phyloP scores from a whole-genome alignment of 2,888 invertebrate species.

The Crepidodera aurea region DNA sequence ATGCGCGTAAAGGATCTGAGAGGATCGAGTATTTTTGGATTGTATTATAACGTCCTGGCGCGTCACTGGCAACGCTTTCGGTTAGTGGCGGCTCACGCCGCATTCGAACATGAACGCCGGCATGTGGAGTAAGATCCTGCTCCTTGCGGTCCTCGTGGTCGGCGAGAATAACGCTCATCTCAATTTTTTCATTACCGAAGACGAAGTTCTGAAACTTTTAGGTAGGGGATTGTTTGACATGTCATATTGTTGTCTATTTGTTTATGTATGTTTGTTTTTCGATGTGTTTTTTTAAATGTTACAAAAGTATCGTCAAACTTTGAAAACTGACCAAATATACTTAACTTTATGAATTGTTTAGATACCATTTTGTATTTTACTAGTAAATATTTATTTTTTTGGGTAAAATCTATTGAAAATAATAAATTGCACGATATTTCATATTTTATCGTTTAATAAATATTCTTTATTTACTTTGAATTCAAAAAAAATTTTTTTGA shows the following conservation, averaged over 20 bases:
- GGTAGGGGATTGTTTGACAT: conserved; percentile 69
- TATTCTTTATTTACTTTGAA: too few relatives aligned
- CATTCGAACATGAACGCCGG: conserved; percentile 48
- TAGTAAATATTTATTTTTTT: too few relatives aligned
- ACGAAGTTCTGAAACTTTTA: conserved; percentile 80
- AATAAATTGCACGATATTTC: too few relatives aligned
- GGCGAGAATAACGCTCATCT: conserved; percentile 68
- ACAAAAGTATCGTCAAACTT: conserved; percentile 6
- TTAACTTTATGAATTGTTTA: too few relatives aligned
- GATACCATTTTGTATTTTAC: too few relatives aligned
- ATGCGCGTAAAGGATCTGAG: conserved; percentile 17
- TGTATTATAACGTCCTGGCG: conserved; percentile 32
- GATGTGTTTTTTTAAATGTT: conserved; percentile 16
- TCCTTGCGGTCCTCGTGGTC: conserved; percentile 30
- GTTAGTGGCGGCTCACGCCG: conserved; percentile 58
- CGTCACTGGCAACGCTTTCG: conserved; percentile 45
- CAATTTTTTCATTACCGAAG: conserved; percentile 81
- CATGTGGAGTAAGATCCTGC: conserved; percentile 39
- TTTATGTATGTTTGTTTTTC: neutral
- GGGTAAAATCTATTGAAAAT: too few relatives aligned
- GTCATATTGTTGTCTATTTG: conserved; percentile 3
- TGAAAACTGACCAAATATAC: too few relatives aligned
- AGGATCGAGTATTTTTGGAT: conserved; percentile 14
- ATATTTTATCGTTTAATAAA: too few relatives aligned
- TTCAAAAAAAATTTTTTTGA: too few relatives aligned